A percentile compares a stretch with the other conserved stretches of the same genome.
phyloP scores from a whole-genome alignment of 1,140 invertebrate species.

The Atta colombica region DNA sequence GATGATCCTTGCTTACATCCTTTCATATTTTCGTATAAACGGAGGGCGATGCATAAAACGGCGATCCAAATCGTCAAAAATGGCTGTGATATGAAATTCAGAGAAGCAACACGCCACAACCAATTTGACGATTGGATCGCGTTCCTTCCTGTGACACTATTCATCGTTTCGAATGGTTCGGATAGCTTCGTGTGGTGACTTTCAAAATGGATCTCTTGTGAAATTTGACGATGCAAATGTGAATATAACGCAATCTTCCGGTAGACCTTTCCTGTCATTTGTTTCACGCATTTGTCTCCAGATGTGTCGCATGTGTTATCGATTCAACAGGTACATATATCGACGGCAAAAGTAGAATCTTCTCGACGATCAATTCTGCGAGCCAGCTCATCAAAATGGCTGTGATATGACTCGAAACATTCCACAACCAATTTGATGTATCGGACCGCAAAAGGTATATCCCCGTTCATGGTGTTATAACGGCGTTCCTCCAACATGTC shows the following conservation, averaged over 20 bases:
- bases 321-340: conserved; percentile 52
- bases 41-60: conserved; percentile 79
- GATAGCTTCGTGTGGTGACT: not conserved
- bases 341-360: not conserved
- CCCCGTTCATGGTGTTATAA: conserved; percentile 48
- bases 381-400: conserved; percentile 93
- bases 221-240: conserved; percentile 7
- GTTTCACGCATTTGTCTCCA: not conserved
- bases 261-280: not conserved
- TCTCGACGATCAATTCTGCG: conserved; percentile 82
- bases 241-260: not conserved
- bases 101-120: conserved; percentile 91
- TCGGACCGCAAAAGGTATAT: conserved; percentile 85
- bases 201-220: conserved; percentile 7
- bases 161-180: not conserved
- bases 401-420: conserved; percentile 91
- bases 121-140: conserved; percentile 91
- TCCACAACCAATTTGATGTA: conserved; percentile 92
- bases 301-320: conserved; percentile 4
- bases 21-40: not conserved
- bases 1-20: not conserved
- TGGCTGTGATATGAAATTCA: conserved; percentile 94
- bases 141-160: conserved; percentile 68
- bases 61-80: conserved; percentile 93
- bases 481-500: not conserved